A percentile compares a stretch with the other conserved stretches of the same genome.
Conservation (phyloP, 2,113 vertebrate genomes). For the Mellivora capensis region DNA sequence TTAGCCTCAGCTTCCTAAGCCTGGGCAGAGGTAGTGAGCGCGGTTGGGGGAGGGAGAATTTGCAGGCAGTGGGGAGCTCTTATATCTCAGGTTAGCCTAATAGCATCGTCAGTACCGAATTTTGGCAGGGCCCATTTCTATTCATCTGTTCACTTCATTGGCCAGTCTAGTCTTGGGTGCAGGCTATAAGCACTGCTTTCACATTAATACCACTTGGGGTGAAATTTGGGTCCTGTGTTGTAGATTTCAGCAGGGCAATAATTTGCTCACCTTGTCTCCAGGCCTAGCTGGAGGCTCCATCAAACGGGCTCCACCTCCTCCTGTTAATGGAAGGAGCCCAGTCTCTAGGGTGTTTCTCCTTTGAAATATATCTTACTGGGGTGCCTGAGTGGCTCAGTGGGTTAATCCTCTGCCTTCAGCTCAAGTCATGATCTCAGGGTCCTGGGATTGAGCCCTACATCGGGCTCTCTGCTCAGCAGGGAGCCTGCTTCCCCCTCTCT, state of each 20-base stretch:
- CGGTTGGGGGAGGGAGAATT: neutral
- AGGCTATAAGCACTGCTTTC: neutral
- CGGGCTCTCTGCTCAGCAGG: too few relatives aligned
- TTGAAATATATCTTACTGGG: neutral
- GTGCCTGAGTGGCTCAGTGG: too few relatives aligned
- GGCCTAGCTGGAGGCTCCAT: neutral
- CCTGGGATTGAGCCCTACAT: too few relatives aligned
- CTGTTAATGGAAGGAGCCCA: neutral
- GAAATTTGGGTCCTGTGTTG: neutral
- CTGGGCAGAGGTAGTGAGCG: neutral
- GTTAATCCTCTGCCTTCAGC: too few relatives aligned
- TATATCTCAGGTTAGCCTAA: neutral
- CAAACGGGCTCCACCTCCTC: neutral
- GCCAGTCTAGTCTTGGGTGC: neutral
- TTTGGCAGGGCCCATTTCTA: neutral
- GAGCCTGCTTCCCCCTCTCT: too few relatives aligned
- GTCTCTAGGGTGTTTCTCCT: neutral
- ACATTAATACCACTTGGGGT: neutral
- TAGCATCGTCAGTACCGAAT: neutral
- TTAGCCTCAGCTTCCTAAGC: neutral
- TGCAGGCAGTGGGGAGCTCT: neutral
- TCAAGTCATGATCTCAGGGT: too few relatives aligned
- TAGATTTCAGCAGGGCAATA: neutral
- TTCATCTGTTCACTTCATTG: neutral
- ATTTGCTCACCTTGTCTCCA: neutral